phyloP scores from a whole-genome alignment of 2,888 invertebrate species.

The Pseudococcus longispinus region DNA sequence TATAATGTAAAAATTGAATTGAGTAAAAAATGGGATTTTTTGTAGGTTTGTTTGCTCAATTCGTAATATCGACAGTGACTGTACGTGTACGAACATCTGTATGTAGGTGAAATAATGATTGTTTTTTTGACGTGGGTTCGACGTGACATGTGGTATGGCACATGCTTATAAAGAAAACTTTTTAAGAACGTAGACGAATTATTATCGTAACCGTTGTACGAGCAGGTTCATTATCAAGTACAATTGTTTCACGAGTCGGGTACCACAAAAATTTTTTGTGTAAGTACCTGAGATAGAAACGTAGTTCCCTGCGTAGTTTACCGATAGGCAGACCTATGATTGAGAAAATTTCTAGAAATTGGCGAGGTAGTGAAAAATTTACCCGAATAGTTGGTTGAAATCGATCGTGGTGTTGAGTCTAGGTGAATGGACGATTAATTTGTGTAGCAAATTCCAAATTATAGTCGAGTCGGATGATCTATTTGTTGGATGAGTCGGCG shows the following conservation, averaged over 20 bases:
- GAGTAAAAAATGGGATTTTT: neutral
- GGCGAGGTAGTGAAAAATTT: no score
- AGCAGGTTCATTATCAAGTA: slow-evolving; percentile 24
- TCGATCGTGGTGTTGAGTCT: no score
- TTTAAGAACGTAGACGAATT: neutral
- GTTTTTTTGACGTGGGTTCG: neutral
- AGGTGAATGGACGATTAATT: no score
- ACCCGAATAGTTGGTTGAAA: no score
- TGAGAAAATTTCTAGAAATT: no score
- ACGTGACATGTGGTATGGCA: neutral
- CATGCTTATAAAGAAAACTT: slow-evolving; percentile 6
- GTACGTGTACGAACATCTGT: slow-evolving; percentile 3
- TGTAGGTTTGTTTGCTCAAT: neutral
- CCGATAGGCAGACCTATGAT: no score
- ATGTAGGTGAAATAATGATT: neutral
- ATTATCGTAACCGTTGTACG: neutral
- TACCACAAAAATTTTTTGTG: neutral
- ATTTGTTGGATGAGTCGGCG: no score
- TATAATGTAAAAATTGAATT: neutral
- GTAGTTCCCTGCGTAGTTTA: neutral
- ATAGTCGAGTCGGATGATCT: no score
- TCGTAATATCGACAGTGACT: neutral
- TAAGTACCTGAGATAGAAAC: neutral
- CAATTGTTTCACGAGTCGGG: neutral
- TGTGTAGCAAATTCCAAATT: no score